Evolutionary conservation across 2,888 invertebrate genomes (phyloP), one percentile per base, ranked within the genome.

Genomic region (Acanthosoma haemorrhoidale): DNA sequence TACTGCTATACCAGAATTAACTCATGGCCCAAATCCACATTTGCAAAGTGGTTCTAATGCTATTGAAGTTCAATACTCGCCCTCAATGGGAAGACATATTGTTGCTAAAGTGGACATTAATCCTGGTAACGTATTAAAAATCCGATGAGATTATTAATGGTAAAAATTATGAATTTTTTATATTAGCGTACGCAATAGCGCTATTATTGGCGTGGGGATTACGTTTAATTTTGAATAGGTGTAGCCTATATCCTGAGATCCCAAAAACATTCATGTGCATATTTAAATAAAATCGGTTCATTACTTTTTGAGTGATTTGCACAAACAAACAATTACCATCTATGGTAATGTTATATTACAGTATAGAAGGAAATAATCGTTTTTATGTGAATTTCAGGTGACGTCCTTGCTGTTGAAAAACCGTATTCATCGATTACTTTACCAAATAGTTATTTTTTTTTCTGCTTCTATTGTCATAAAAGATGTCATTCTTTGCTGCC

Each of bases 351-450:
- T n/a, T n/a, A n/a, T n/a, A n/a, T n/a, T n/a, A n/a, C n/a, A n/a
- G n/a, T n/a, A n/a, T n/a, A n/a, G n/a, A n/a, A n/a, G n/a, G n/a
- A n/a, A n/a, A n/a, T n/a, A n/a, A n/a, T n/a, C n/a, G n/a, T n/a
- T n/a, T n/a, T n/a, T n/a, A n/a, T n/a, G n/a, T n/a, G n/a, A n/a
- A 41, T 69, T 69, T 39, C 18, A 79, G 84, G 84, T 13, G 92
- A 94, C 78, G 80, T 93, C 5, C 78, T 96, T 36, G 87, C 86
- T 1, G 81, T 88, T 58, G 96, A 96, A 79, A 83, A 87, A 69
- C 90, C 94, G 0, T 94, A 88, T 78, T 83, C 86, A 21, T 82
- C 84, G 2, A 80, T 87, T 1, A 77, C 91, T 18, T 77, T 85
- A 25, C 83, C 83, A 43, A 78, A 83, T 9, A 83, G 83, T 75